Evolutionary conservation across 2,797 vertebrate genomes (phyloP), one percentile per base, ranked within the genome.

Genomic region (Momotus momota): DNA sequence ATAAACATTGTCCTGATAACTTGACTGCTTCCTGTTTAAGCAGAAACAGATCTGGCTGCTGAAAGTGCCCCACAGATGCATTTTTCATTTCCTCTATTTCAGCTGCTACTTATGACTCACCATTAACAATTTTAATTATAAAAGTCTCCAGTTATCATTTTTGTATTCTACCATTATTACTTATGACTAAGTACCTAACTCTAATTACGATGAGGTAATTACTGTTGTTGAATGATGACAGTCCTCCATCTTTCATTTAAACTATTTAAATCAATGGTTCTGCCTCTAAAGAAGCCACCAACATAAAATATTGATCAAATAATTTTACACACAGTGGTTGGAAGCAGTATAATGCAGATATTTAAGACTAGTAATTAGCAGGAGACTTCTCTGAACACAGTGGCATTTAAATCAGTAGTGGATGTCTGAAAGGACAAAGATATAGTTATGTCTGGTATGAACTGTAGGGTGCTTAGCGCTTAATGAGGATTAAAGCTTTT

Each of bases 51-150:
- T 67, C 86, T 69, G 78, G 14, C 48, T 71, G 74, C 61, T 55
- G 26, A 61, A 85, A 88, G 60, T 49, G 60, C 48, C 57, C 46
- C 35, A 6, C 51, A 75, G 84, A 91, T 43, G 41, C 40, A 81
- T 77, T 75, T 95, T 86, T 84, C 54, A 65, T 82, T 73, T 78
- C 70, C 73, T 88, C 45, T 51, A 60, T 61, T 81, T 85, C 67
- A 69, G 72, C 81, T 85, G 75, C 75, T 89, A 54, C 88, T 95
- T 46, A 35, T 87, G 93, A 94, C 60, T 96, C 86, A 84, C 54
- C 35, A n/a, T 72, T 66, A 72, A 43, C 14, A 60, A 71, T 75
- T 92, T 90, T 86, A 86, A 74, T 91, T 67, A 90, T 64, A 49
- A 62, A 90, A 94, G 38, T 64, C 33, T 75, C 48, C 40, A 35